A percentile compares a stretch with the other conserved stretches of the same genome.
Evolutionary conservation across 2,888 invertebrate species (phyloP).

Genomic region (Macaria notata): DNA sequence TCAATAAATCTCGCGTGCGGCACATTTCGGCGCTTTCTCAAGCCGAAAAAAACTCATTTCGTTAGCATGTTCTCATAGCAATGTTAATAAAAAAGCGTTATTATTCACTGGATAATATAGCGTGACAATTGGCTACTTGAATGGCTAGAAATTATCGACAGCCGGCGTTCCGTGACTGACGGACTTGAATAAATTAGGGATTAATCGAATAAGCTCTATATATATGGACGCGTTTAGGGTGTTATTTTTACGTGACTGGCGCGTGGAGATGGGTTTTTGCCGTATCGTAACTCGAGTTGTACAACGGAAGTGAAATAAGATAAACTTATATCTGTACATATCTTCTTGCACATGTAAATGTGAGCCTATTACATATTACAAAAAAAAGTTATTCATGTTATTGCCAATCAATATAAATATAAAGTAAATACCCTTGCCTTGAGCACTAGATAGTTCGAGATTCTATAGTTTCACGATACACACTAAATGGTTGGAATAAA

Average conservation of each 20-base stretch:
- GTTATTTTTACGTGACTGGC: background rate
- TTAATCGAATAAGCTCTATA: constrained; percentile 2
- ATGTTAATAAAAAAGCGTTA: constrained; percentile 24
- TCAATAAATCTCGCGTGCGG: constrained; percentile 1
- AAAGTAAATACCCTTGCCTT: no score
- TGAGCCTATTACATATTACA: no score
- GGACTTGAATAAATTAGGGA: constrained; percentile 17
- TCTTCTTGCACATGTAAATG: no score
- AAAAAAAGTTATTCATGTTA: no score
- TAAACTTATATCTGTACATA: no score
- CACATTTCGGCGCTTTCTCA: constrained; percentile 22
- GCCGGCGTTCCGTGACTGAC: constrained; percentile 24
- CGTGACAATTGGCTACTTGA: constrained; percentile 31
- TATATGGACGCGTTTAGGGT: constrained; percentile 3
- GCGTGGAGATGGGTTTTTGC: no score
- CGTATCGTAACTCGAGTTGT: no score
- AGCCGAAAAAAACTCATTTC: constrained; percentile 7
- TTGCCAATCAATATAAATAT: no score
- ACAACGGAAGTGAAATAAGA: no score
- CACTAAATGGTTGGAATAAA: no score
- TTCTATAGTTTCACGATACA: no score
- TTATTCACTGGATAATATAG: constrained; percentile 26
- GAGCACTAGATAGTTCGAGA: no score
- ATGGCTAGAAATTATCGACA: constrained; percentile 20
- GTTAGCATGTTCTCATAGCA: constrained; percentile 15